Percentiles rank a stretch among this genome's conserved stretches.
These are phyloP conservation scores for Arvicanthis niloticus DNA, from an alignment of 2,113 vertebrate species.

Conservation along the genomic window DNA sequence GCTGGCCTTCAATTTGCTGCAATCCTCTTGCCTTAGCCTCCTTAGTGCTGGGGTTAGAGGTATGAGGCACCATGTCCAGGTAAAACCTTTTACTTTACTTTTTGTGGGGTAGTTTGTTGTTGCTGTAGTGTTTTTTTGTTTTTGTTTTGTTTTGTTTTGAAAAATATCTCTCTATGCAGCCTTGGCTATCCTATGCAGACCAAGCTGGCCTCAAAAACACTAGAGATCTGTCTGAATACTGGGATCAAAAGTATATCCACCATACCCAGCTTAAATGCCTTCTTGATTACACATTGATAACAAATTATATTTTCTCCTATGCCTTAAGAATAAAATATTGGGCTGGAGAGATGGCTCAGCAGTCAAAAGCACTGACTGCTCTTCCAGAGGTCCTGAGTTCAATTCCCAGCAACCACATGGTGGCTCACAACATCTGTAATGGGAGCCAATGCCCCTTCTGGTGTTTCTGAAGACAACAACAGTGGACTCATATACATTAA, in stretches of 20 bases:
- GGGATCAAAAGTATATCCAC: not conserved
- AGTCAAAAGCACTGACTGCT: too few species aligned
- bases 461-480: too few species aligned
- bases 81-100: not conserved
- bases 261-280: not conserved
- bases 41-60: not conserved
- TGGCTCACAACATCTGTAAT: too few species aligned
- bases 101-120: not conserved
- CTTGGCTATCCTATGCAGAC: not conserved
- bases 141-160: not conserved
- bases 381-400: too few species aligned
- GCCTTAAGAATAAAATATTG: constrained; percentile 61
- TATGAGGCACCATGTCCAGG: not conserved
- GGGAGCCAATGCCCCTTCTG: too few species aligned
- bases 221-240: not conserved
- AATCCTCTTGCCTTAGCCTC: not conserved
- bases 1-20: not conserved
- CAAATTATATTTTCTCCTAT: constrained; percentile 49
- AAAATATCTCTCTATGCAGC: not conserved
- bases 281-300: constrained; percentile 41
- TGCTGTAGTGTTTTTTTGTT: not conserved
- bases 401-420: too few species aligned
- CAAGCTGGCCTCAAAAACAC: not conserved
- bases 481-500: too few species aligned
- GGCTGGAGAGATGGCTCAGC: too few species aligned